Evolutionary conservation across 2,888 invertebrate species (phyloP).

Genomic region (Drosophila greeni): DNA sequence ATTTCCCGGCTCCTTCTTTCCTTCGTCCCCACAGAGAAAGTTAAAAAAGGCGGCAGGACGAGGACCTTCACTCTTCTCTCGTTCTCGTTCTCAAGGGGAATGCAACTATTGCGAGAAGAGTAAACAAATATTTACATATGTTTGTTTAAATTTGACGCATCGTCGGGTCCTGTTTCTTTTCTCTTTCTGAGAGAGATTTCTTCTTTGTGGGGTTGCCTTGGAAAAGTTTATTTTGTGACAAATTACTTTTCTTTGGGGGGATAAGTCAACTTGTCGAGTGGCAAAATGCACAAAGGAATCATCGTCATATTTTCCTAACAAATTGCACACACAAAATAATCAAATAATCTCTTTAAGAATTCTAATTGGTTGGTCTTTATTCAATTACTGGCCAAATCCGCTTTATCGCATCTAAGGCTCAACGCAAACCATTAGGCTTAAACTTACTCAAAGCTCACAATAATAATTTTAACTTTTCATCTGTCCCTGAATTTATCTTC

Average conservation of each 20-base stretch:
- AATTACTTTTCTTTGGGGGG: slow-evolving; percentile 19
- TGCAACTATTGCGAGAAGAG: slow-evolving; percentile 28
- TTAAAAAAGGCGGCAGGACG: neutral
- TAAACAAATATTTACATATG: slow-evolving; percentile 48
- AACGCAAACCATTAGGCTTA: slow-evolving; percentile 10
- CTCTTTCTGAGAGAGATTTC: slow-evolving; percentile 1
- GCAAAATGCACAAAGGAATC: slow-evolving; percentile 15
- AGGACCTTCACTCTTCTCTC: slow-evolving; percentile 16
- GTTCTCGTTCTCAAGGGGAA: slow-evolving; percentile 23
- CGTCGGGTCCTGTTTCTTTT: slow-evolving; percentile 24
- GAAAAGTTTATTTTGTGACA: slow-evolving; percentile 30
- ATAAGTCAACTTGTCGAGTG: slow-evolving; percentile 12
- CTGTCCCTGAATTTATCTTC: slow-evolving; percentile 20
- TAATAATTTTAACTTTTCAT: slow-evolving; percentile 20
- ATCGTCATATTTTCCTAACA: slow-evolving; percentile 6
- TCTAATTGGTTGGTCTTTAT: neutral
- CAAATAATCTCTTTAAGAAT: slow-evolving; percentile 5
- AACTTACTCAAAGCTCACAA: slow-evolving; percentile 3
- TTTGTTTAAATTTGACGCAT: slow-evolving; percentile 41
- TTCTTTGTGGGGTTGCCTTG: slow-evolving; percentile 37
- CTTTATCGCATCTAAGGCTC: slow-evolving; percentile 11
- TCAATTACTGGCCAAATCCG: slow-evolving; percentile 16
- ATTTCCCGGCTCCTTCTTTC: slow-evolving; percentile 13
- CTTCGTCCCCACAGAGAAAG: slow-evolving; percentile 7
- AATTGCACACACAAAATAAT: slow-evolving; percentile 15